Conservation (phyloP, 2,888 invertebrate genomes). For the Gymnocheta viridis region DNA sequence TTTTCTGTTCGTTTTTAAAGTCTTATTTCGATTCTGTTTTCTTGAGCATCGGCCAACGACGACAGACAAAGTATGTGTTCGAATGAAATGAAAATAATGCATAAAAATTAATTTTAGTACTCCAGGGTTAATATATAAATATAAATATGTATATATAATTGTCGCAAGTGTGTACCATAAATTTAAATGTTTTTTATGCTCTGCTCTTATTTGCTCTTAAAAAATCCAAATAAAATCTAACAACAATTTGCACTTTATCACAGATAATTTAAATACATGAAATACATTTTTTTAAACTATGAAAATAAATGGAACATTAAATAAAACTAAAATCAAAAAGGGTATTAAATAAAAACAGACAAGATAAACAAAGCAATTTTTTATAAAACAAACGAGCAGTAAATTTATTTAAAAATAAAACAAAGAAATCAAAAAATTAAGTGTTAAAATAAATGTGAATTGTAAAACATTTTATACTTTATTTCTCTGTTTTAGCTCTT, state of each 20-base stretch:
- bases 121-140: too few relatives aligned
- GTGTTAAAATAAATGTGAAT: slow-evolving; percentile 40
- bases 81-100: too few relatives aligned
- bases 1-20: too few relatives aligned
- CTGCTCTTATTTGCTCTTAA: slow-evolving; percentile 3
- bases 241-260: slow-evolving; percentile 26
- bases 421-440: slow-evolving; percentile 6
- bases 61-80: too few relatives aligned
- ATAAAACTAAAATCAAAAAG: slow-evolving; percentile 29
- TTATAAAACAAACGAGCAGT: slow-evolving; percentile 21
- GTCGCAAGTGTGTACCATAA: not conserved
- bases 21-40: too few relatives aligned
- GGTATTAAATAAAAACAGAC: not conserved
- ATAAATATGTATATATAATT: not conserved
- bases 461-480: slow-evolving; percentile 29
- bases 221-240: slow-evolving; percentile 9
- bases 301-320: slow-evolving; percentile 15
- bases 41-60: too few relatives aligned
- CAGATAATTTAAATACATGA: slow-evolving; percentile 30
- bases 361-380: slow-evolving; percentile 4
- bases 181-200: not conserved
- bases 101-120: too few relatives aligned
- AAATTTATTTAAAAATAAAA: slow-evolving; percentile 24
- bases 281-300: slow-evolving; percentile 30
- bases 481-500: slow-evolving; percentile 19